Conservation (phyloP, 2,113 vertebrate genomes). For the Mustelus asterias region DNA sequence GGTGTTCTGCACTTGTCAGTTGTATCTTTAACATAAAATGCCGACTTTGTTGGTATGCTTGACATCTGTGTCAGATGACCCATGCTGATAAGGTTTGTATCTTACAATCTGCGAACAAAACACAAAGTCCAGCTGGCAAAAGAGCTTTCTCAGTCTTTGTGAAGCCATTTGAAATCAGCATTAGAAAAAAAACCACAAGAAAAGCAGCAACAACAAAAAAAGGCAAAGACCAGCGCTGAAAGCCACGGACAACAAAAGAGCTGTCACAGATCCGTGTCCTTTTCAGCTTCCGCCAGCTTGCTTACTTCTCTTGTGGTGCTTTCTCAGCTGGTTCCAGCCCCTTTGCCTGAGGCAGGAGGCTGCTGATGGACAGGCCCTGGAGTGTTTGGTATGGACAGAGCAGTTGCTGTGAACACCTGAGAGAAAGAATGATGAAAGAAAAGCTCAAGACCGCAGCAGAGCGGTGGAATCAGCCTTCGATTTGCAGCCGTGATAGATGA, state of each 20-base stretch:
- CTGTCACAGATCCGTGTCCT: slow-evolving; percentile 25
- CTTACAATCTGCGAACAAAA: slow-evolving; percentile 35
- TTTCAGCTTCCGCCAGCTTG: not conserved
- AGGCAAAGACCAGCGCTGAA: not conserved
- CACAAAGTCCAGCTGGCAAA: slow-evolving; percentile 32
- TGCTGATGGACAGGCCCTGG: slow-evolving; percentile 19
- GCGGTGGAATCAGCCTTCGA: not conserved
- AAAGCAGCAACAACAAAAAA: not conserved
- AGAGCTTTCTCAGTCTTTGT: slow-evolving; percentile 31
- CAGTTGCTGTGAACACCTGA: slow-evolving; percentile 17
- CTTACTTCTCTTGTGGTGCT: slow-evolving; percentile 15
- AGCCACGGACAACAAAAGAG: slow-evolving; percentile 25
- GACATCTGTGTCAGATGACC: slow-evolving; percentile 35
- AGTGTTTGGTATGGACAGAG: not conserved
- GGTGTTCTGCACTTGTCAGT: slow-evolving; percentile 16
- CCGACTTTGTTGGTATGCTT: slow-evolving; percentile 28
- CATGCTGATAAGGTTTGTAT: slow-evolving; percentile 36
- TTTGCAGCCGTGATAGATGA: slow-evolving; percentile 10
- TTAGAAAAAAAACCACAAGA: slow-evolving; percentile 16
- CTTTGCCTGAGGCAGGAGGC: not conserved
- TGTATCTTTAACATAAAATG: not conserved
- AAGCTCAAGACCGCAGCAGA: not conserved
- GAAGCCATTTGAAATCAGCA: slow-evolving; percentile 33
- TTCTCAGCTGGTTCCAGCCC: slow-evolving; percentile 30
- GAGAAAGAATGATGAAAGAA: slow-evolving; percentile 32